Base-by-base conservation (phyloP, 2,113 vertebrate species). In the Nesoenas mayeri region DNA sequence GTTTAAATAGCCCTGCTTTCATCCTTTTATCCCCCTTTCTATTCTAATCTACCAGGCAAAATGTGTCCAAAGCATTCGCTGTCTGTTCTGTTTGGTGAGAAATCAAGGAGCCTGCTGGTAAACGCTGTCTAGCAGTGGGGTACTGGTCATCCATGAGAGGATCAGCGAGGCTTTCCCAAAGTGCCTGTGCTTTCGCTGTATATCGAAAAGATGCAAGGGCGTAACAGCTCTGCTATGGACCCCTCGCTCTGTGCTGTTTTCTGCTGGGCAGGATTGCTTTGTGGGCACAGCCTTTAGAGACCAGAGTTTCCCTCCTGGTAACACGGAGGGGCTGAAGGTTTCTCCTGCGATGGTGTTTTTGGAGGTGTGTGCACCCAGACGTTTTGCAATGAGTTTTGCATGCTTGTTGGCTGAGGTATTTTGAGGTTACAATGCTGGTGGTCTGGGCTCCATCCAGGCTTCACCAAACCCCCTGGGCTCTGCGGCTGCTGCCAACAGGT, bases 401-500 rank as follows among this genome's bases (percentile, higher is more conserved):
- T 4, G 0, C 34, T 71, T 15, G 29, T 9, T n/a, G 60, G 53
- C 81, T 10, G 29, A 61, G 66, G 62, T 53, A 11, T 61, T 85
- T 26, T 10, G 88, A 72, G 95, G 79, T 82, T 53, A 21, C 15
- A 20, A 10, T 0, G 1, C 38, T 48, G 29, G 36, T 42, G 79
- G 1, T 44, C 65, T 2, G 10, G 15, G 86, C 93, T 75, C 57
- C 13, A 11, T 44, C 65, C 2, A 9, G 15, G 86, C 93, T 77
- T 53, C 11, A 11, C 58, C 79, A 75, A 47, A 48, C 15, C 75
- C 36, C 38, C 61, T 2, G 5, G 31, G 53, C 69, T 17, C 65
- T 2, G 24, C 9, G 51, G 90, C 94, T 91, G 91, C 82, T 93
- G 91, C 91, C 82, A 47, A 17, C 79, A 92, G 95, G 79, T 90